These are phyloP conservation scores for Clarias magur DNA, from an alignment of 2,113 vertebrate species.

Conservation along the genomic window DNA sequence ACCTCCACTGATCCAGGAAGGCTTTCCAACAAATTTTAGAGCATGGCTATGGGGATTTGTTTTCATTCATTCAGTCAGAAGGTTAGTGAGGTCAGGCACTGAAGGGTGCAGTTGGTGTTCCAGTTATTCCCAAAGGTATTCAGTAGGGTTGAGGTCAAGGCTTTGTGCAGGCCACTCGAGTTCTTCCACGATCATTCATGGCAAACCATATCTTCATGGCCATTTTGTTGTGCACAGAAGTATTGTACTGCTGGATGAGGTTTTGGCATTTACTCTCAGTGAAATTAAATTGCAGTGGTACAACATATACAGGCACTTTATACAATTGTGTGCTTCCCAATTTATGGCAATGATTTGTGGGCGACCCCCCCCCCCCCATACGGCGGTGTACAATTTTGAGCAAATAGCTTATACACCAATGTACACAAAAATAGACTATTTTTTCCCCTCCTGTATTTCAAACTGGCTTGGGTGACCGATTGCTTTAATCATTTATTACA, in stretches of 20 bases:
- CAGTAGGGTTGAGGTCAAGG: neutral
- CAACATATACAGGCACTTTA: neutral
- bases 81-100: neutral
- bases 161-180: neutral
- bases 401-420: neutral
- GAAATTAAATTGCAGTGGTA: neutral
- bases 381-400: neutral
- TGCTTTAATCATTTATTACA: neutral
- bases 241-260: neutral
- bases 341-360: neutral
- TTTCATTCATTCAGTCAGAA: neutral
- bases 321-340: neutral
- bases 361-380: neutral
- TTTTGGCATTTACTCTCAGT: neutral
- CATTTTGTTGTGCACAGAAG: neutral
- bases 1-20: neutral
- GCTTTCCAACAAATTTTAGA: neutral
- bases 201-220: neutral
- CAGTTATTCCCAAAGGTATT: neutral
- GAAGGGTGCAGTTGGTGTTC: neutral
- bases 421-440: neutral
- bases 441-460: neutral
- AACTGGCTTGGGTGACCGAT: neutral
- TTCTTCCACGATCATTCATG: neutral
- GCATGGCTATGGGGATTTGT: neutral